A percentile compares a stretch with the other conserved stretches of the same genome.
phyloP scores from a whole-genome alignment of 2,888 invertebrate genomes.

The Acrocyrtus sp. region DNA sequence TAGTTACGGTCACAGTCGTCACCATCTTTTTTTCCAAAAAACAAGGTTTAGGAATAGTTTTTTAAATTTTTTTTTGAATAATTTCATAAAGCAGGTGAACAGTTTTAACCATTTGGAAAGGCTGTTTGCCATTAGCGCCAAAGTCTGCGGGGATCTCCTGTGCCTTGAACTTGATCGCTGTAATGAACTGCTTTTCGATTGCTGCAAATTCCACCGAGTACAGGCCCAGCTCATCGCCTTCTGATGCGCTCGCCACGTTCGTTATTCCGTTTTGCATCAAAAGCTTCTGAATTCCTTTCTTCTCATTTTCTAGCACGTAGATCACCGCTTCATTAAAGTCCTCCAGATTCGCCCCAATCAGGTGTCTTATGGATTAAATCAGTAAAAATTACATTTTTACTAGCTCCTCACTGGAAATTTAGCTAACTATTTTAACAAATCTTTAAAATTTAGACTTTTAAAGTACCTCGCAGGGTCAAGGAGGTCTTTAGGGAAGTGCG shows the following conservation, averaged over 20 bases:
- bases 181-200: conserved; percentile 53
- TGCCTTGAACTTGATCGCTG: conserved; percentile 32
- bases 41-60: no score
- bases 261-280: not conserved
- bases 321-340: conserved; percentile 28
- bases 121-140: not conserved
- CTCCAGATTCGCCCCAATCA: not conserved
- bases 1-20: conserved; percentile 17
- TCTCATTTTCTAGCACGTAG: conserved; percentile 15
- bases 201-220: conserved; percentile 54
- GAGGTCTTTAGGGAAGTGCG: conserved; percentile 33
- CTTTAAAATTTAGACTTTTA: no score
- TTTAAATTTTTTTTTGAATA: not conserved
- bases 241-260: not conserved
- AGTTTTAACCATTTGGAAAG: conserved; percentile 5
- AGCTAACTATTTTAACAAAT: no score
- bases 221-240: not conserved
- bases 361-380: conserved; percentile 19
- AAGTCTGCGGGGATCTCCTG: conserved; percentile 7
- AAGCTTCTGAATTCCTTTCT: not conserved
- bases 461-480: no score
- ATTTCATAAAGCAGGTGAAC: no score
- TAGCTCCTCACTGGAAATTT: no score
- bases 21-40: not conserved
- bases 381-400: not conserved